A percentile compares a stretch with the other conserved stretches of the same genome.
Conservation (phyloP, 2,888 invertebrate species). For the Meghimatium bilineatum region DNA sequence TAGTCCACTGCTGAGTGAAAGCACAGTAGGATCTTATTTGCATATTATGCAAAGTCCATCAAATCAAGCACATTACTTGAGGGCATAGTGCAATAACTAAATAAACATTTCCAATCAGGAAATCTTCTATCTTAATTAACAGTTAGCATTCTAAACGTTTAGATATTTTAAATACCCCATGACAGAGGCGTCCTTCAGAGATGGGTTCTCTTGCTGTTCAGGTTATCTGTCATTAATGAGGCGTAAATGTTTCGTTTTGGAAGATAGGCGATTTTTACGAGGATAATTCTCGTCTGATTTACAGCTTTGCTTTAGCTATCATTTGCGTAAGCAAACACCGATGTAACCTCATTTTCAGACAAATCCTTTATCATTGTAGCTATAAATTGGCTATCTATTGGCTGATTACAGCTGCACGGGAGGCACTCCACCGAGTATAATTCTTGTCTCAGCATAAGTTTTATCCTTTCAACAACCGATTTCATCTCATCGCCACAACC, state of each 20-base stretch:
- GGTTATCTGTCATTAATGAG: constrained; percentile 36
- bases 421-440: neutral
- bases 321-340: constrained; percentile 44
- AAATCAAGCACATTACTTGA: neutral
- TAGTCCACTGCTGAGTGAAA: too few relatives aligned
- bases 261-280: constrained; percentile 42
- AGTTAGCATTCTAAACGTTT: neutral
- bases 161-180: constrained; percentile 18
- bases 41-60: too few relatives aligned
- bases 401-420: constrained; percentile 33
- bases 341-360: constrained; percentile 32
- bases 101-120: constrained; percentile 13
- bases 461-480: constrained; percentile 47
- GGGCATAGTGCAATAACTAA: neutral
- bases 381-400: constrained; percentile 43
- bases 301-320: constrained; percentile 28
- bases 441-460: constrained; percentile 22
- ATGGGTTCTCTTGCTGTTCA: neutral
- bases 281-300: constrained; percentile 41
- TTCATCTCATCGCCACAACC: neutral
- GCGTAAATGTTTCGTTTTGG: constrained; percentile 32
- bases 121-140: constrained; percentile 27
- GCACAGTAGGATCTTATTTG: too few relatives aligned
- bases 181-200: constrained; percentile 7
- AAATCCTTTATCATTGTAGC: constrained; percentile 38